phyloP scores from a whole-genome alignment of 2,797 vertebrate species.

The Alfaro cultratus region DNA sequence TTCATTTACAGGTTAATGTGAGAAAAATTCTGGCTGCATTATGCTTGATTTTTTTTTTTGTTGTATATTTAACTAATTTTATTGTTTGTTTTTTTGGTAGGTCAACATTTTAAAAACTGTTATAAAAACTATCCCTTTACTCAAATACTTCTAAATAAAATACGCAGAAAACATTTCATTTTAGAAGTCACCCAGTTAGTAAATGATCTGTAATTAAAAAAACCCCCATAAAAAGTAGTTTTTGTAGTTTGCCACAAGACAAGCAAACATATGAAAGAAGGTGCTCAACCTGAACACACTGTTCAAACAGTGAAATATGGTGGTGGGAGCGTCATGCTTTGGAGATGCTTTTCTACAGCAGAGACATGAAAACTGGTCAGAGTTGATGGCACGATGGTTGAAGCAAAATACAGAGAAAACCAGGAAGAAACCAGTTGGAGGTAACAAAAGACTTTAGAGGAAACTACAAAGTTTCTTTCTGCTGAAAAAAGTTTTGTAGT shows the following conservation, averaged over 20 bases:
- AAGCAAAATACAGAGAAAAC: neutral
- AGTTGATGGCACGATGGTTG: neutral
- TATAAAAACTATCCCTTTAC: neutral
- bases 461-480: neutral
- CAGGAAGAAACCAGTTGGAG: neutral
- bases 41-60: neutral
- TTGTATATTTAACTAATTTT: neutral
- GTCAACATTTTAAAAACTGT: neutral
- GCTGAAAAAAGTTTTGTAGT: too few relatives aligned
- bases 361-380: neutral
- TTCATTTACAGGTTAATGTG: constrained; percentile 7
- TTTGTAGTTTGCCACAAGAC: neutral
- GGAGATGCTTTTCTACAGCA: neutral
- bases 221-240: neutral
- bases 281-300: neutral
- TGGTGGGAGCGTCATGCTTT: neutral
- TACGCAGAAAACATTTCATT: neutral
- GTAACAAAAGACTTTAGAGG: neutral
- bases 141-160: neutral
- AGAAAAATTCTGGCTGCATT: neutral
- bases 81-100: neutral
- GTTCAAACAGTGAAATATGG: neutral
- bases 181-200: neutral
- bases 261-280: neutral
- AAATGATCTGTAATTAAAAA: neutral